A percentile compares a stretch with the other conserved stretches of the same genome.
Conservation (phyloP, 2,888 invertebrate species). For the Choreutis nemorana region DNA sequence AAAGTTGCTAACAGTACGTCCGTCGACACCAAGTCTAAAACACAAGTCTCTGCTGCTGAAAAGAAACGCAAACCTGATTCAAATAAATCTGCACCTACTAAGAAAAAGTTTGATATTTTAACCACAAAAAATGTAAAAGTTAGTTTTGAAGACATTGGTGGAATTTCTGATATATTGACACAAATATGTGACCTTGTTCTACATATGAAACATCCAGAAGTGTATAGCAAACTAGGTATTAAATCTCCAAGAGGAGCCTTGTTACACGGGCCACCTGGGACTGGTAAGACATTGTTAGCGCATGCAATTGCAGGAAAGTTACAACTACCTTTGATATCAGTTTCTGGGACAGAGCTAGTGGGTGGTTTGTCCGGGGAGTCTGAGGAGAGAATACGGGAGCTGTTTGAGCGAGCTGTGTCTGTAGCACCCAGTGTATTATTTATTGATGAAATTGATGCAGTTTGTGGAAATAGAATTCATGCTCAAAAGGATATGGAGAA, state of each 20-base stretch:
- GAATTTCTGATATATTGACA: constrained; percentile 76
- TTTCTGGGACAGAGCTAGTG: constrained; percentile 91
- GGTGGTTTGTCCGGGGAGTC: constrained; percentile 96
- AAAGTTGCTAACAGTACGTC: constrained; percentile 30
- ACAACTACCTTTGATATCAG: constrained; percentile 82
- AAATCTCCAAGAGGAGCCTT: constrained; percentile 90
- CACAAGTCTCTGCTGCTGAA: constrained; percentile 30
- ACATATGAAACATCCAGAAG: constrained; percentile 89
- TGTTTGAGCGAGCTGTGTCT: constrained; percentile 85
- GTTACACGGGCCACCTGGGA: constrained; percentile 95
- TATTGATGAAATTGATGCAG: constrained; percentile 97
- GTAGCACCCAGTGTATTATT: constrained; percentile 86
- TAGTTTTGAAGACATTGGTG: constrained; percentile 82
- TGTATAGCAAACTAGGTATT: constrained; percentile 85
- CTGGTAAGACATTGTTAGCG: constrained; percentile 87
- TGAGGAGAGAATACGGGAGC: constrained; percentile 88
- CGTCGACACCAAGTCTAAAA: constrained; percentile 25
- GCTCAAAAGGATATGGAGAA: constrained; percentile 97
- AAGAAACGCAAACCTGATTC: constrained; percentile 47
- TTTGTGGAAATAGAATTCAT: constrained; percentile 88
- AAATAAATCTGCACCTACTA: constrained; percentile 24
- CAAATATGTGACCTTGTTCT: constrained; percentile 78
- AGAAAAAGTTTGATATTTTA: constrained; percentile 40
- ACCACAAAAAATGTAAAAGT: constrained; percentile 47
- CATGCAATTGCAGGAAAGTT: constrained; percentile 88